phyloP scores from a whole-genome alignment of 2,797 vertebrate species.

The Ataeniobius toweri region DNA sequence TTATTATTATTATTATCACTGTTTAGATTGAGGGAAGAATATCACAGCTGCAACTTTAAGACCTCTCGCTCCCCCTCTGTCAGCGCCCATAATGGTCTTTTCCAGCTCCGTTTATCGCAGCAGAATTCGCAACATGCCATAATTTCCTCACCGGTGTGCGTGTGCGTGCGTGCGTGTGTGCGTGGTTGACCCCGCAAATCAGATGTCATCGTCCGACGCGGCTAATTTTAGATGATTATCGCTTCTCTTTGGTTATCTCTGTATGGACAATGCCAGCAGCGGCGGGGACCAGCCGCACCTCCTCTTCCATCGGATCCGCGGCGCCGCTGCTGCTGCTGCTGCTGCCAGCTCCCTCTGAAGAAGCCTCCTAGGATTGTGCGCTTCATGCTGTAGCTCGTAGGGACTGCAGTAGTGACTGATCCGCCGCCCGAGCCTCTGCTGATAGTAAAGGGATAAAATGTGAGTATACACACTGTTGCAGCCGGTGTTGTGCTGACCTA shows the following conservation, averaged over 20 bases:
- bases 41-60: constrained; percentile 92
- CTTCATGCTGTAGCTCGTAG: constrained; percentile 76
- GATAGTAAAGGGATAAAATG: constrained; percentile 71
- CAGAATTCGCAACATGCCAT: constrained; percentile 94
- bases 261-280: constrained; percentile 71
- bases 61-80: constrained; percentile 80
- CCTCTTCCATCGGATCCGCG: constrained; percentile 45
- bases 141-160: constrained; percentile 85
- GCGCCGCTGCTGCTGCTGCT: constrained; percentile 46
- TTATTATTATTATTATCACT: not conserved
- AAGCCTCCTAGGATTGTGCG: constrained; percentile 72
- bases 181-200: constrained; percentile 60
- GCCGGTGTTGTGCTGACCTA: constrained; percentile 61
- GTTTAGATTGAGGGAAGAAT: constrained; percentile 33
- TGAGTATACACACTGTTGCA: constrained; percentile 69
- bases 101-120: constrained; percentile 90
- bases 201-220: constrained; percentile 72
- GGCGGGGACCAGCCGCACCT: constrained; percentile 67
- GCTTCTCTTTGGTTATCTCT: constrained; percentile 5
- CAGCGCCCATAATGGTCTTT: constrained; percentile 88
- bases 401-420: constrained; percentile 86
- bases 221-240: constrained; percentile 47
- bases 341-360: constrained; percentile 38
- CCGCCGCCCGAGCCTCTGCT: constrained; percentile 75
- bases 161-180: constrained; percentile 9